A percentile compares a stretch with the other conserved stretches of the same genome.
Evolutionary conservation across 2,797 vertebrate species (phyloP).

Genomic region (Chiloscyllium punctatum): DNA sequence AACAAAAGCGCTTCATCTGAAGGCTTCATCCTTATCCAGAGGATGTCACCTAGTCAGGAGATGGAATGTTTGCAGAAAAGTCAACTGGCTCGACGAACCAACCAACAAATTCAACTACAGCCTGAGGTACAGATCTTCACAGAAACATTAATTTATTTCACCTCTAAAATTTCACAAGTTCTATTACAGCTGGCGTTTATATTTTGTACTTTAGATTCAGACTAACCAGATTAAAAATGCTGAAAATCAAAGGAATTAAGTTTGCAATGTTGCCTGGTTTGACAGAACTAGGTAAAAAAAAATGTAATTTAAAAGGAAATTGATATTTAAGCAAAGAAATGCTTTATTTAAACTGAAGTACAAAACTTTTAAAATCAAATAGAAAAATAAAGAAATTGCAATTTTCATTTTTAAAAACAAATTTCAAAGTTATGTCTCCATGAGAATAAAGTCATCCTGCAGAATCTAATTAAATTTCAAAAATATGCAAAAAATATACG

Average conservation of each 20-base stretch:
- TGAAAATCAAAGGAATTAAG: background rate
- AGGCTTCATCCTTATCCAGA: too few species aligned
- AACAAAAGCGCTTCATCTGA: too few species aligned
- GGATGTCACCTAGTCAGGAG: too few species aligned
- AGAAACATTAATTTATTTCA: too few species aligned
- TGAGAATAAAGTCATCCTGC: background rate
- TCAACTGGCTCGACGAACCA: too few species aligned
- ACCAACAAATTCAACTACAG: too few species aligned
- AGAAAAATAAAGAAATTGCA: constrained; percentile 17
- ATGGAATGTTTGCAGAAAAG: too few species aligned
- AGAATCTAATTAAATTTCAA: background rate
- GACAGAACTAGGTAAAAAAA: background rate
- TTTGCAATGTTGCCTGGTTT: background rate
- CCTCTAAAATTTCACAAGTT: background rate
- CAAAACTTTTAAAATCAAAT: background rate
- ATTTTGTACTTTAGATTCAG: background rate
- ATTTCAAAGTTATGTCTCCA: background rate
- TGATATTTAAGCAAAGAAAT: background rate
- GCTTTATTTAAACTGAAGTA: background rate
- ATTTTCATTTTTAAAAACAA: background rate
- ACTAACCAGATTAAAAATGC: background rate
- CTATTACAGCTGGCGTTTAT: background rate
- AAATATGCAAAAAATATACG: background rate
- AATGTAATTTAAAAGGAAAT: background rate
- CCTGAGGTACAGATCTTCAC: too few species aligned